Conservation (phyloP, 2,797 vertebrate species). For the Chiloscyllium punctatum region DNA sequence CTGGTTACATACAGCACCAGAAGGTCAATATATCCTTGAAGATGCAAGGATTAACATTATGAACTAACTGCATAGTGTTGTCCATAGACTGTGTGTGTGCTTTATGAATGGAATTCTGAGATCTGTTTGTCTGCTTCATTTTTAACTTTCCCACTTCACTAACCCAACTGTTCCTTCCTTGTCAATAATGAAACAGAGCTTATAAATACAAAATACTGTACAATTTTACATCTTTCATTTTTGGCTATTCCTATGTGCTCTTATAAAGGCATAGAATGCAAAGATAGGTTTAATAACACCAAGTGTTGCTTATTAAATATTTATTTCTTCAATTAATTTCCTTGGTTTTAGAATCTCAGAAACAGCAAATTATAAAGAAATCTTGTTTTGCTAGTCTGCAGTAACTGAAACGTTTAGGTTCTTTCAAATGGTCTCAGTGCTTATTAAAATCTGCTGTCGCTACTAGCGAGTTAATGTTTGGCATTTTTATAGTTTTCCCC, state of each 20-base stretch:
- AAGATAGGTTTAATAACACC: neutral
- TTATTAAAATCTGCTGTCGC: neutral
- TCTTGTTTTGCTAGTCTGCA: neutral
- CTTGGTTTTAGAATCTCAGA: neutral
- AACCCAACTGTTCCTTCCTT: neutral
- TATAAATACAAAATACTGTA: neutral
- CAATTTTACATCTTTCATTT: neutral
- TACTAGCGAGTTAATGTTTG: conserved; percentile 11
- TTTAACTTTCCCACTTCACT: too few species aligned
- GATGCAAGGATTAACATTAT: neutral
- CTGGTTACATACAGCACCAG: neutral
- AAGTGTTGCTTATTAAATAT: neutral
- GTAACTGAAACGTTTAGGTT: neutral
- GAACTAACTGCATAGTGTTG: neutral
- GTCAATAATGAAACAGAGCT: neutral
- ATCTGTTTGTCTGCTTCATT: neutral
- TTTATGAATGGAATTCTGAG: neutral
- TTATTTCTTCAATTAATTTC: neutral
- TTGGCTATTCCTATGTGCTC: too few species aligned
- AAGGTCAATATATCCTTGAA: neutral
- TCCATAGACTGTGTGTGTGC: neutral
- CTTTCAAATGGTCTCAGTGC: neutral
- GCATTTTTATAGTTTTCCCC: neutral
- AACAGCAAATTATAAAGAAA: neutral
- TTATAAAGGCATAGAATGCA: neutral